Percentiles rank a stretch among this genome's conserved stretches.
Conservation (phyloP, 2,113 vertebrate genomes). For the Syrmaticus mikado region DNA sequence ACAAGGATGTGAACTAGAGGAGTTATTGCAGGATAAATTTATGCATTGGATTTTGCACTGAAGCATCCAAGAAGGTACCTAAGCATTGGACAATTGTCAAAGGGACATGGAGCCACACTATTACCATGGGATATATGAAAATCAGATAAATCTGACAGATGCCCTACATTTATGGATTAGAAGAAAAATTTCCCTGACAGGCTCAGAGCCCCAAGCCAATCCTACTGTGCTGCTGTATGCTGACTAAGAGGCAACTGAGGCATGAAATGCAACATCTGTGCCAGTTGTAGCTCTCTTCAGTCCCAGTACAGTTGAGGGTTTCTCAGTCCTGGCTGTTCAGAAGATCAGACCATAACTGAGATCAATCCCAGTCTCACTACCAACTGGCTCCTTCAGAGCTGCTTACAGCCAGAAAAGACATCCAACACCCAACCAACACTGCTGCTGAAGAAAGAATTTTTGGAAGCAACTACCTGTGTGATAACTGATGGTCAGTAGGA, state of each 20-base stretch:
- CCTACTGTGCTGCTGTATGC: fast-evolving
- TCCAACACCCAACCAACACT: background rate
- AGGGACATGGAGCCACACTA: background rate
- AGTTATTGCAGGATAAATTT: background rate
- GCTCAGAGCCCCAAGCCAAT: background rate
- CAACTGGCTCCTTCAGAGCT: background rate
- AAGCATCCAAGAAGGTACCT: background rate
- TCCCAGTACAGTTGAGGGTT: background rate
- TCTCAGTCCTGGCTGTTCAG: background rate
- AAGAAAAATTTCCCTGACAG: background rate
- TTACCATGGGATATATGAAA: fast-evolving
- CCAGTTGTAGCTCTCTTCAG: background rate
- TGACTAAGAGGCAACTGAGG: background rate
- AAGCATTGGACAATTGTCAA: background rate
- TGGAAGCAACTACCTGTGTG: background rate
- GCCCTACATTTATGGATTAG: background rate
- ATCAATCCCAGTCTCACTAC: background rate
- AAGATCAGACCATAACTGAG: background rate
- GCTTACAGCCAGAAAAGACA: background rate
- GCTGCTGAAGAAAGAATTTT: background rate
- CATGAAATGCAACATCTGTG: background rate
- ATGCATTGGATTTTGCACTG: background rate
- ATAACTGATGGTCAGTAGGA: background rate
- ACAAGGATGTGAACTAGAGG: background rate
- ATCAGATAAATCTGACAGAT: background rate